Evolutionary conservation across 2,888 invertebrate species (phyloP), one percentile per base, ranked within the genome.

Genomic region (Tridacna gigas): DNA sequence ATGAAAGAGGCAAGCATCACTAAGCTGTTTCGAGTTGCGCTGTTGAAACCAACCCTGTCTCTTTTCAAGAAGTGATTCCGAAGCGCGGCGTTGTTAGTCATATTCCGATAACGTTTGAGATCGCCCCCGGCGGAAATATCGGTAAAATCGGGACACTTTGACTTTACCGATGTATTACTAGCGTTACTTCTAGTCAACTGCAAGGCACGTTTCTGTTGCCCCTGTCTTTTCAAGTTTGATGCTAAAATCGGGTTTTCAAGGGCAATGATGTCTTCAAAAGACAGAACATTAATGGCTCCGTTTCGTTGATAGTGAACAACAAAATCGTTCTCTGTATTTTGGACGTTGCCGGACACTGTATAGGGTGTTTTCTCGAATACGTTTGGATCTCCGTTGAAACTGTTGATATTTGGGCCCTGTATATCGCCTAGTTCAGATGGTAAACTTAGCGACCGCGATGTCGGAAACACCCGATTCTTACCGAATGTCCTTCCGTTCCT

Each of bases 51-150:
- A 18, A 91, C 86, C 12, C 91, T 74, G 69, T 93, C 94, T 60
- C 92, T 74, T 45, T 90, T 79, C 37, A 92, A 80, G 13, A 90
- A 90, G 81, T 92, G 91, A 75, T 90, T 91, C 66, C 87, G 82
- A 26, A 92, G 66, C 25, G 91, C 91, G 26, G 90, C 90, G 20
- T 79, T 90, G 73, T 91, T 91, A 73, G 91, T 92, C 37, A 91
- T 79, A 51, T 76, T 90, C 88, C 93, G 92, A 61, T 91, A 89
- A 48, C 93, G 84, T 37, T 91, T 89, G 20, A 93, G 80, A 69
- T 93, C 93, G 0, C 90, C 93, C 9, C 91, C 88, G 0, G 91
- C 89, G 5, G 93, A 92, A 47, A 94, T 94, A 77, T 94, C 94
- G 0, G 92, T 92, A 82, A 94, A 94, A 15, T 92, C 92, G 0